Conservation (phyloP, 2,888 invertebrate species). For the Sarcophaga caerulescens region DNA sequence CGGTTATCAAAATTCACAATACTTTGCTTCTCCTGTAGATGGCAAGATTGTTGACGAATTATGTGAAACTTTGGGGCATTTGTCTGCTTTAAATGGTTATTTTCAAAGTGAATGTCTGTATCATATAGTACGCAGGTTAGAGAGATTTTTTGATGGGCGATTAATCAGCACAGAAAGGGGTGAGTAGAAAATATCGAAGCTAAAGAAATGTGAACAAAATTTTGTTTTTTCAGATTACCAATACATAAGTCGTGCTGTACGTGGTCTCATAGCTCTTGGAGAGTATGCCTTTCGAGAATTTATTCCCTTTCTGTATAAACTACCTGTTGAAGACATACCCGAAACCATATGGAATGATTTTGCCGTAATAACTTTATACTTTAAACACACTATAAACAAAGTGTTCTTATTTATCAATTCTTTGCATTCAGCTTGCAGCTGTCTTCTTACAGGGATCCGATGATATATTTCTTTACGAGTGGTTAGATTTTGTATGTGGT, state of each 20-base stretch:
- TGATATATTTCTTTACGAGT: conserved; percentile 80
- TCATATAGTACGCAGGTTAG: conserved; percentile 75
- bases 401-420: neutral
- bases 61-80: conserved; percentile 78
- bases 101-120: conserved; percentile 78
- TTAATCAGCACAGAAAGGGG: conserved; percentile 74
- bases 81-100: conserved; percentile 77
- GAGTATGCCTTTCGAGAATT: conserved; percentile 80
- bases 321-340: conserved; percentile 74
- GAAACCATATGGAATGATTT: conserved; percentile 76
- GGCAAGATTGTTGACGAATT: conserved; percentile 74
- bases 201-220: neutral
- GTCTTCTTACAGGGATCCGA: conserved; percentile 77
- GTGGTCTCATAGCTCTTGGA: conserved; percentile 78
- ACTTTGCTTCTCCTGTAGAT: conserved; percentile 76
- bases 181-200: conserved; percentile 44
- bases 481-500: conserved; percentile 79
- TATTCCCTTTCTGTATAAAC: conserved; percentile 78
- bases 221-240: conserved; percentile 74
- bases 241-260: conserved; percentile 77
- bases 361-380: conserved; percentile 69
- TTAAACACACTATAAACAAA: neutral
- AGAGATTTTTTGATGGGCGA: conserved; percentile 76
- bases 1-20: conserved; percentile 71
- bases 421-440: conserved; percentile 73